Percentiles rank a stretch among this genome's conserved stretches.
Evolutionary conservation across 2,113 vertebrate genomes (phyloP).

Genomic region (Tricholaema leucomelas): DNA sequence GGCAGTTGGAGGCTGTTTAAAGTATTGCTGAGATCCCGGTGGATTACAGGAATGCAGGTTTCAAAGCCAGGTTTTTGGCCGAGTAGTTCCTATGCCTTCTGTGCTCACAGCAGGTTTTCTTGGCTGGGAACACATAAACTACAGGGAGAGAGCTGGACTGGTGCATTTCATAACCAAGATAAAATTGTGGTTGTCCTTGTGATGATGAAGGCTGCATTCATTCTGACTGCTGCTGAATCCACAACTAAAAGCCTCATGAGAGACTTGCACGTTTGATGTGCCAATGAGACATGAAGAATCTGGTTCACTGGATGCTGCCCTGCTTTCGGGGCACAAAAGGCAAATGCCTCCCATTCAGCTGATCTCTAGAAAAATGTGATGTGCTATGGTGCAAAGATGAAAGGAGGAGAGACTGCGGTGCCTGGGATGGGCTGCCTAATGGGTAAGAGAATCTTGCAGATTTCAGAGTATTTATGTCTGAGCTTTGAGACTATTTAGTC

Average conservation of each 20-base stretch:
- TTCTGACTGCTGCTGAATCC: background rate
- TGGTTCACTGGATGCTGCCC: fast-evolving
- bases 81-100: slow-evolving; percentile 8
- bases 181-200: background rate
- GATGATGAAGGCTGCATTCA: background rate
- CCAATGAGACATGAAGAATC: background rate
- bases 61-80: background rate
- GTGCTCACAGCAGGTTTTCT: background rate
- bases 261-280: fast-evolving
- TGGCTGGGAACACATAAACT: background rate
- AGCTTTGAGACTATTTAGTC: background rate
- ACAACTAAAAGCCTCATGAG: background rate
- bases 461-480: background rate
- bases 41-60: background rate
- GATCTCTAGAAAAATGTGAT: background rate
- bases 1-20: background rate
- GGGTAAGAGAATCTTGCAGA: background rate
- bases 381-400: background rate
- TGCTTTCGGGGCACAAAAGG: background rate
- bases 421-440: background rate
- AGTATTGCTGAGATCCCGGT: background rate
- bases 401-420: background rate
- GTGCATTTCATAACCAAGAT: background rate
- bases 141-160: background rate
- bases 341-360: background rate